phyloP scores from a whole-genome alignment of 1,140 invertebrate species.

The Mylabris phalerata region DNA sequence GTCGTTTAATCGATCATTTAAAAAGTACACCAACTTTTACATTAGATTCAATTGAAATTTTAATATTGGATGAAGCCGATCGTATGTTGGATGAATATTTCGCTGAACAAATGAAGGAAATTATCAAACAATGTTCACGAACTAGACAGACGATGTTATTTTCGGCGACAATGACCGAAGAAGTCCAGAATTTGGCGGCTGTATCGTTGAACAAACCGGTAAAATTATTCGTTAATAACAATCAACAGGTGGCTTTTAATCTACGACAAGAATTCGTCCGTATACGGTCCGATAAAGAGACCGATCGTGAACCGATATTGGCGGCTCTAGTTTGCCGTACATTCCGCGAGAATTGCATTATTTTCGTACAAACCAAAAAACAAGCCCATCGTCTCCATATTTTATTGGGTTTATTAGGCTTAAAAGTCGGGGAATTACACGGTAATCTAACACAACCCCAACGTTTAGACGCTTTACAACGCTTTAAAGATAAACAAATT shows the following conservation, averaged over 20 bases:
- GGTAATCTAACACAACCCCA: constrained; percentile 91
- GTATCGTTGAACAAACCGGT: constrained; percentile 87
- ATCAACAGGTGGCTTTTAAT: constrained; percentile 91
- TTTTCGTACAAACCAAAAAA: constrained; percentile 95
- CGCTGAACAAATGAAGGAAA: constrained; percentile 94
- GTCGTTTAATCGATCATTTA: constrained; percentile 95
- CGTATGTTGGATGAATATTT: constrained; percentile 98
- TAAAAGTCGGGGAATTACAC: constrained; percentile 79
- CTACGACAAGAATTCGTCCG: constrained; percentile 90
- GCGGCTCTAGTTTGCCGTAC: constrained; percentile 86
- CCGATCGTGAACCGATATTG: constrained; percentile 85
- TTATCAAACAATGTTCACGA: constrained; percentile 80
- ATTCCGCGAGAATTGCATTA: constrained; percentile 87
- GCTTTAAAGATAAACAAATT: constrained; percentile 71
- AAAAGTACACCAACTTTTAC: constrained; percentile 90
- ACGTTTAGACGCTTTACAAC: constrained; percentile 79
- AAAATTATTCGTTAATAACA: constrained; percentile 90
- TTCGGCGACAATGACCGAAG: constrained; percentile 97
- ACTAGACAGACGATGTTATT: constrained; percentile 97
- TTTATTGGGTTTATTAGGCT: constrained; percentile 70
- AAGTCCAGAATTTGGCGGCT: constrained; percentile 71
- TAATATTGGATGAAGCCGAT: constrained; percentile 94
- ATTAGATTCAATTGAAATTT: constrained; percentile 85
- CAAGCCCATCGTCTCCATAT: constrained; percentile 90
- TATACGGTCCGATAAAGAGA: constrained; percentile 73